These are phyloP conservation scores for Alcedo quadribrachys DNA, from an alignment of 2,797 vertebrate species.

Conservation along the genomic window DNA sequence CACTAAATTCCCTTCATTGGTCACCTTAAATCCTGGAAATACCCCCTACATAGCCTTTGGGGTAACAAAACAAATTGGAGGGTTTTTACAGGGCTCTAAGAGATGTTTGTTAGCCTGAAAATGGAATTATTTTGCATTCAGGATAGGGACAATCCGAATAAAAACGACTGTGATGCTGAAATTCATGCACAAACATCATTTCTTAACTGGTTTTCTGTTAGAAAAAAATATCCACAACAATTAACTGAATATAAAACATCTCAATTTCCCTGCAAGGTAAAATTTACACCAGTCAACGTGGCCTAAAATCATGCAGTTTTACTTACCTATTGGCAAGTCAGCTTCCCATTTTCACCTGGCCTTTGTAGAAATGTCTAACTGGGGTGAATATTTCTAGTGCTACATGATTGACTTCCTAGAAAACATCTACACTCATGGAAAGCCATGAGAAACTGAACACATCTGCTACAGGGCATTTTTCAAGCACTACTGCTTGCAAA, in stretches of 20 bases:
- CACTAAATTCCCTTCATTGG: too few relatives aligned
- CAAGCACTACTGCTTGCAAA: conserved; percentile 29
- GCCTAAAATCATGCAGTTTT: conserved; percentile 10
- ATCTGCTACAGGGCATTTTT: conserved; percentile 2
- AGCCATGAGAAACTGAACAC: conserved; percentile 13
- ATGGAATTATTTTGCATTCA: neutral
- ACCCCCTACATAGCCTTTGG: too few relatives aligned
- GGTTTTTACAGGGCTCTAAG: neutral
- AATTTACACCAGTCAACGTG: neutral
- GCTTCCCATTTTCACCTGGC: neutral
- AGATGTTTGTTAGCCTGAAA: neutral
- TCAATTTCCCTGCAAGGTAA: neutral
- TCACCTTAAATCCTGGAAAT: too few relatives aligned
- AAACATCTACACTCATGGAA: conserved; percentile 14
- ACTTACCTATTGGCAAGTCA: neutral
- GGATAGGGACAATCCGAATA: neutral
- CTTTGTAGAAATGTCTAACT: conserved; percentile 5
- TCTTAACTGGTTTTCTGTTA: neutral
- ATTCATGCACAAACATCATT: neutral
- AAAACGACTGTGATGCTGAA: neutral
- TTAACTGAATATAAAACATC: neutral
- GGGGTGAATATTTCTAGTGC: neutral
- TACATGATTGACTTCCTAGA: neutral
- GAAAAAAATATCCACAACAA: neutral
- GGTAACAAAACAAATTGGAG: too few relatives aligned